Base-by-base conservation (phyloP, 2,888 invertebrate genomes). In the Odontocerum albicorne region DNA sequence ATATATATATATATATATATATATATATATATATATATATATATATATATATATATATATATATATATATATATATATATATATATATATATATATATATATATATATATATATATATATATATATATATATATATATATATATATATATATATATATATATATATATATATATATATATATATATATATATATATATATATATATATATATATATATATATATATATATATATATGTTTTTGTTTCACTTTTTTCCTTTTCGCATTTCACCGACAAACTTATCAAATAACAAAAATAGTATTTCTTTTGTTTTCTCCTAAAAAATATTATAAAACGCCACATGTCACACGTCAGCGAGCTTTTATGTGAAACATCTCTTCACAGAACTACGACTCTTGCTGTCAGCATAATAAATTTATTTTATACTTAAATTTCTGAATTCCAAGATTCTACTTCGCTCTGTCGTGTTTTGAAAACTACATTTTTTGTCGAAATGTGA, bases 1-100 rank as follows among this genome's bases (percentile, higher is more conserved):
- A 35, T 35, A 35, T 35, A 35, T 35, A 35, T 35, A 35, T 35
- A 35, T 35, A 35, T 35, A 35, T 35, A 35, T 35, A 35, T 35
- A 35, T 35, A 35, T 35, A 35, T 35, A 35, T 35, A 35, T 35
- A 35, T 35, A 35, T 35, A 35, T 35, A 35, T 35, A 35, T 35
- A 35, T 35, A 35, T 35, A 35, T 35, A 35, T 35, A 35, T 35
- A 35, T 35, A 35, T 35, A 35, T 35, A 35, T 35, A 35, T 35
- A 35, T 35, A 35, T 35, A 35, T 35, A 35, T 35, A 35, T 35
- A 35, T 35, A 35, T 35, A 35, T 35, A 35, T 35, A 35, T 35
- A 35, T 35, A 35, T 35, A 35, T 35, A 35, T 35, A 35, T 35
- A 35, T 35, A 35, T 35, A 35, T 35, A 35, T 35, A 35, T 35